Evolutionary conservation across 2,888 invertebrate species (phyloP).

Genomic region (Cyrtodaria siliqua): DNA sequence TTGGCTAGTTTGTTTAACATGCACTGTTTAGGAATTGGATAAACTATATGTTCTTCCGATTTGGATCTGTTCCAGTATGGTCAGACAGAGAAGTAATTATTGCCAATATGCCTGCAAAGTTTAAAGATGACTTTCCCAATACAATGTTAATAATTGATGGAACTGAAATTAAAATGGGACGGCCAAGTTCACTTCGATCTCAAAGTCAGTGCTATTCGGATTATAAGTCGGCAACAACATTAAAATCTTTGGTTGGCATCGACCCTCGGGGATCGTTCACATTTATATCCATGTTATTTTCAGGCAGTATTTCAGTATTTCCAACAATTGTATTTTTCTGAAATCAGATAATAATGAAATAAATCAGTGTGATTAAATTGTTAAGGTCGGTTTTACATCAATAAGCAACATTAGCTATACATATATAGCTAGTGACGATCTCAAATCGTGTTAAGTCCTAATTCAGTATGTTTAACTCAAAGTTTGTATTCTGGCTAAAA

Average conservation of each 20-base stretch:
- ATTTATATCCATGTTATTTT: slow-evolving; percentile 33
- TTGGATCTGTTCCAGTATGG: slow-evolving; percentile 53
- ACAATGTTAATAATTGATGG: slow-evolving; percentile 55
- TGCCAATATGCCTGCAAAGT: slow-evolving; percentile 47
- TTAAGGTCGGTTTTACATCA: not conserved
- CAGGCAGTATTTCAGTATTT: slow-evolving; percentile 54
- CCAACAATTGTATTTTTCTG: slow-evolving; percentile 5
- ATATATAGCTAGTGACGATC: too few relatives aligned
- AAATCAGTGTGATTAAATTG: not conserved
- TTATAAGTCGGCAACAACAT: slow-evolving; percentile 60
- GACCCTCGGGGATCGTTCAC: slow-evolving; percentile 58
- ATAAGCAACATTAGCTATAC: too few relatives aligned
- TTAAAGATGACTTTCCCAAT: slow-evolving; percentile 51
- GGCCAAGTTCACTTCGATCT: slow-evolving; percentile 31
- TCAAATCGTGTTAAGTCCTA: too few relatives aligned
- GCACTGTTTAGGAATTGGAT: slow-evolving; percentile 50
- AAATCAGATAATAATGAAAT: not conserved
- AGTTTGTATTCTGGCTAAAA: not conserved
- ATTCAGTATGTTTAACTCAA: too few relatives aligned
- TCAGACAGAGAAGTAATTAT: slow-evolving; percentile 40
- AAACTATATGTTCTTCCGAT: slow-evolving; percentile 50
- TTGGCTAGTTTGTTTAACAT: slow-evolving; percentile 34
- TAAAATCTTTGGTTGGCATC: slow-evolving; percentile 52
- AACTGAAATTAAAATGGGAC: slow-evolving; percentile 51
- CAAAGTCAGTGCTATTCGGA: slow-evolving; percentile 64